Percentiles rank a stretch among this genome's conserved stretches.
Conservation (phyloP, 2,797 vertebrate genomes). For the Artibeus lituratus region DNA sequence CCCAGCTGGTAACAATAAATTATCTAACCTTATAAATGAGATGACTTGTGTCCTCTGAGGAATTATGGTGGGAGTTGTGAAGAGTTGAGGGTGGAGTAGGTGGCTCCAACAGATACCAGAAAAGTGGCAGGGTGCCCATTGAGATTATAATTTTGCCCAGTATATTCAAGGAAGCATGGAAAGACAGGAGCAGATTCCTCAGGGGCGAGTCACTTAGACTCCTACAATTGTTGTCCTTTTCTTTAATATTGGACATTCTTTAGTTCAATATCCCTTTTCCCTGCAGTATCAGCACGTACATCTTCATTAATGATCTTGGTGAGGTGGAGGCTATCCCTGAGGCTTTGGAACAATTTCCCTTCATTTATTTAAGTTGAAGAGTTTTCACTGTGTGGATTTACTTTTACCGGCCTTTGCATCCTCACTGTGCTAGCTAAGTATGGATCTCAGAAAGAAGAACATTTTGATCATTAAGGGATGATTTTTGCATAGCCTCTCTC, state of each 20-base stretch:
- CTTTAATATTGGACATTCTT: background rate
- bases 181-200: background rate
- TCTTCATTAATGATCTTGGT: background rate
- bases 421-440: background rate
- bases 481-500: background rate
- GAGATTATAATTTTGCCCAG: background rate
- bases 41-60: background rate
- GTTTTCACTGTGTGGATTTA: background rate
- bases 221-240: background rate
- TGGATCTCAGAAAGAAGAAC: background rate
- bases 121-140: background rate
- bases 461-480: background rate
- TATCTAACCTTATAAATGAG: background rate
- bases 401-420: background rate
- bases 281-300: background rate
- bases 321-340: background rate
- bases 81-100: no score
- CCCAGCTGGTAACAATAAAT: background rate
- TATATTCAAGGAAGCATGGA: background rate
- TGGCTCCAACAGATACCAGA: background rate
- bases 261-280: background rate
- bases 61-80: background rate
- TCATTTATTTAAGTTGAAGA: background rate
- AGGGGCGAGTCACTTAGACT: background rate
- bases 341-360: background rate